phyloP scores from a whole-genome alignment of 2,888 invertebrate species.

The Platycheirus rosarum region DNA sequence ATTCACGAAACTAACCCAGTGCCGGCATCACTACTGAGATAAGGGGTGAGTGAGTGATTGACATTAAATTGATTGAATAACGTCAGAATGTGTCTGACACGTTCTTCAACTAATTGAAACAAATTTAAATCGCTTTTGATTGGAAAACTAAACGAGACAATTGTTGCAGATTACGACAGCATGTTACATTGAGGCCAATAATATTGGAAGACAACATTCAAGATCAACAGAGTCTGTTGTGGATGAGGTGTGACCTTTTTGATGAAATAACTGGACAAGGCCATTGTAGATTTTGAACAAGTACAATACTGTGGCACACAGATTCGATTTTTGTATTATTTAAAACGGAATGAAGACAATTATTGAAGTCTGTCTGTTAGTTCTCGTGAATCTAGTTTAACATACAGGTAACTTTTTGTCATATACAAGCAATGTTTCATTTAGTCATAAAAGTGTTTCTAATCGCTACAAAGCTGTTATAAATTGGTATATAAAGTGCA shows the following conservation, averaged over 20 bases:
- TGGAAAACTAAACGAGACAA: slow-evolving; percentile 52
- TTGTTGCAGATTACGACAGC: slow-evolving; percentile 34
- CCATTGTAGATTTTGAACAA: no score
- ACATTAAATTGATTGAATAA: slow-evolving; percentile 63
- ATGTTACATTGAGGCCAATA: neutral
- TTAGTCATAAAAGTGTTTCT: no score
- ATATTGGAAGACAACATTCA: neutral
- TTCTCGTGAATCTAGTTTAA: no score
- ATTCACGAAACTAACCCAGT: slow-evolving; percentile 34
- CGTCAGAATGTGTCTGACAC: slow-evolving; percentile 46
- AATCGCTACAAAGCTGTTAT: no score
- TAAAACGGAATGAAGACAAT: no score
- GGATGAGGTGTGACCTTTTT: neutral
- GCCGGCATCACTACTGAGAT: neutral
- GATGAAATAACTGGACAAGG: neutral
- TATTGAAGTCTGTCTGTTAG: no score
- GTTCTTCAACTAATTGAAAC: slow-evolving; percentile 52
- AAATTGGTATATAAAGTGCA: no score
- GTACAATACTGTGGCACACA: no score
- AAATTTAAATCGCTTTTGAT: slow-evolving; percentile 64
- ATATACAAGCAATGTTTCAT: no score
- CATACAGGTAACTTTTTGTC: no score
- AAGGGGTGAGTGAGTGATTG: slow-evolving; percentile 52
- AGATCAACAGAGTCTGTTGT: neutral
- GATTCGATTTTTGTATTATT: no score